Evolutionary conservation across 2,797 vertebrate species (phyloP).

Genomic region (Masticophis lateralis): DNA sequence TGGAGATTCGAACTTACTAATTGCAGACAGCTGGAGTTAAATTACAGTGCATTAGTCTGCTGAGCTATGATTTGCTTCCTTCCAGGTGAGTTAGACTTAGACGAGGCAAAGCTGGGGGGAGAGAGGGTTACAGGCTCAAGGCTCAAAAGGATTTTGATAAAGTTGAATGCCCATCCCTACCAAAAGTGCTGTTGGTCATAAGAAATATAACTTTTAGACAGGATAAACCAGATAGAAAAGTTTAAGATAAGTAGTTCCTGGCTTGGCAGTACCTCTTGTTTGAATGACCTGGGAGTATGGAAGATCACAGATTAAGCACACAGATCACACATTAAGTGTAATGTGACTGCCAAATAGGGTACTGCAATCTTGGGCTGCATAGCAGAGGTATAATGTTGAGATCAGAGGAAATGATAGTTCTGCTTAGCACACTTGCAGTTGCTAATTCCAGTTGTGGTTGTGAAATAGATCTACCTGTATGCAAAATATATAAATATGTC

Average conservation of each 20-base stretch:
- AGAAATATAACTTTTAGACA: not conserved
- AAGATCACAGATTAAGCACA: not conserved
- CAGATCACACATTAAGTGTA: not conserved
- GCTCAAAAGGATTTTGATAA: not conserved
- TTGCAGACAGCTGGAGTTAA: no score
- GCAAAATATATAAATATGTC: not conserved
- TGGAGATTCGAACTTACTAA: no score
- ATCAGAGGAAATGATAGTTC: not conserved
- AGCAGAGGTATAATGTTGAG: not conserved
- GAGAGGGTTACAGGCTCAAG: not conserved
- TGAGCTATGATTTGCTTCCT: not conserved
- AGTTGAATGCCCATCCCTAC: not conserved
- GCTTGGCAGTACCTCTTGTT: not conserved
- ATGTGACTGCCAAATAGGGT: not conserved
- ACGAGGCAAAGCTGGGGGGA: not conserved
- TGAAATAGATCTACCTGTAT: not conserved
- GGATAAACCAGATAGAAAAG: not conserved
- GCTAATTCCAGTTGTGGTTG: not conserved
- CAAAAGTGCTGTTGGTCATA: not conserved
- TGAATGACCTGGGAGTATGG: not conserved
- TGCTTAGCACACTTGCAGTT: not conserved
- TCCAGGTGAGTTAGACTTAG: not conserved
- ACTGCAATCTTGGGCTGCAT: not conserved
- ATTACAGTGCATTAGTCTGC: no score
- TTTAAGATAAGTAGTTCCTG: not conserved